Evolutionary conservation across 2,113 vertebrate genomes (phyloP), one percentile per base, ranked within the genome.

Genomic region (Apus apus): DNA sequence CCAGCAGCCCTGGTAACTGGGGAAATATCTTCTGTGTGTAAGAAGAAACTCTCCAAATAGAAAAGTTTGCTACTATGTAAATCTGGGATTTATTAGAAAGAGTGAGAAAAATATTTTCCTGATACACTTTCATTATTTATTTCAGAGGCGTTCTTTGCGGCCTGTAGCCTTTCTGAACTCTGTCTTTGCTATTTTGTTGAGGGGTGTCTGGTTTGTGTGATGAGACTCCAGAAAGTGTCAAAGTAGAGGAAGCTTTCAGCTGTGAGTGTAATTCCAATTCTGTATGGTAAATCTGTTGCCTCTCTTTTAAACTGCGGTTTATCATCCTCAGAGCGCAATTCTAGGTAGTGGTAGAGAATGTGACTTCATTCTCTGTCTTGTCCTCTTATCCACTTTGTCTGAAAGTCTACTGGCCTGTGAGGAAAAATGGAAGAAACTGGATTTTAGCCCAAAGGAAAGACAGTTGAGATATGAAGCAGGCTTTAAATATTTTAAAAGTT

Each of bases 401-500:
- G 67, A 51, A 66, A 62, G 2, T 51, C 23, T 58, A 5, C 13
- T 74, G 27, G 25, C n/a, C 26, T 78, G 13, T 45, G 27, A 85
- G 36, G 16, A 46, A 79, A 72, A 85, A 70, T 45, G 6, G 48
- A 91, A 87, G 48, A 38, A 90, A 53, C 27, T 75, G 40, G 32
- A 78, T 79, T 85, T 94, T 72, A 91, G 34, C 30, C 48, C 29
- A 72, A 36, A 85, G 43, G 50, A 32, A 92, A 54, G 12, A 71
- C 26, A 87, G 38, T 29, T 60, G 57, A 93, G 38, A 60, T 8
- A 38, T 38, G 32, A 13, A 79, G 34, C 45, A 68, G 30, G 43
- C n/a, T 87, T 94, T 82, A 85, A 91, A 70, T 90, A 70, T 85
- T 94, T 85, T 22, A 9, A 75, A 72, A 40, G 21, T 57, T 91